A percentile compares a stretch with the other conserved stretches of the same genome.
phyloP scores from a whole-genome alignment of 2,113 vertebrate genomes.

The Alligator mississippiensis region DNA sequence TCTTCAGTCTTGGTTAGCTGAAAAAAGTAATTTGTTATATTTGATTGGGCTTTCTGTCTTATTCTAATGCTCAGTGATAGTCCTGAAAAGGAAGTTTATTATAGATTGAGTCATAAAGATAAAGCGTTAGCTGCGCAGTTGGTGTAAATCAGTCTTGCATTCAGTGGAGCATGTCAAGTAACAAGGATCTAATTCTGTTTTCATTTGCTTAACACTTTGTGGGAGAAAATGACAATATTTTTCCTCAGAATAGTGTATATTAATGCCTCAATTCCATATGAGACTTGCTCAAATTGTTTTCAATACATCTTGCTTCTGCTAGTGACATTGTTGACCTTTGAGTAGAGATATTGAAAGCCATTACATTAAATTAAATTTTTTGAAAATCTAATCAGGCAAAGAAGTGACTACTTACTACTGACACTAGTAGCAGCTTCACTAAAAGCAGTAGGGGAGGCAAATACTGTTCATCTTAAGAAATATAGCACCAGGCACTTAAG shows the following conservation, averaged over 20 bases:
- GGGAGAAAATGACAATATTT: background rate
- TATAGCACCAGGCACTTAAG: background rate
- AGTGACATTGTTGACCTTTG: background rate
- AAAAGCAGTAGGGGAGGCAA: background rate
- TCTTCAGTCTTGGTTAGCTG: conserved; percentile 27
- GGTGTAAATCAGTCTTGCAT: background rate
- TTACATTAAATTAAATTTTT: background rate
- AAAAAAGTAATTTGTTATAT: conserved; percentile 12
- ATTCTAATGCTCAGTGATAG: background rate
- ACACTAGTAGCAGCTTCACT: background rate
- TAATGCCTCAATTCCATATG: background rate
- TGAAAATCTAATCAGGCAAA: background rate
- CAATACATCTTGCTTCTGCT: background rate
- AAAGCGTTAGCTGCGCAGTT: background rate
- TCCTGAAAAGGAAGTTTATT: conserved; percentile 2
- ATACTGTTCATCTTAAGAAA: accelerated
- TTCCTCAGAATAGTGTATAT: background rate
- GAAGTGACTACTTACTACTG: background rate
- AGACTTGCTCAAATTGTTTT: background rate
- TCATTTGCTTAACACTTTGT: background rate
- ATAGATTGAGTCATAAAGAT: background rate
- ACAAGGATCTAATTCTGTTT: background rate
- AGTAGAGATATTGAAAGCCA: accelerated
- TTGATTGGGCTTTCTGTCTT: background rate
- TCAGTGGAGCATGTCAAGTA: background rate